These are phyloP conservation scores for Glyptemys insculpta DNA, from an alignment of 2,797 vertebrate genomes.

Conservation along the genomic window DNA sequence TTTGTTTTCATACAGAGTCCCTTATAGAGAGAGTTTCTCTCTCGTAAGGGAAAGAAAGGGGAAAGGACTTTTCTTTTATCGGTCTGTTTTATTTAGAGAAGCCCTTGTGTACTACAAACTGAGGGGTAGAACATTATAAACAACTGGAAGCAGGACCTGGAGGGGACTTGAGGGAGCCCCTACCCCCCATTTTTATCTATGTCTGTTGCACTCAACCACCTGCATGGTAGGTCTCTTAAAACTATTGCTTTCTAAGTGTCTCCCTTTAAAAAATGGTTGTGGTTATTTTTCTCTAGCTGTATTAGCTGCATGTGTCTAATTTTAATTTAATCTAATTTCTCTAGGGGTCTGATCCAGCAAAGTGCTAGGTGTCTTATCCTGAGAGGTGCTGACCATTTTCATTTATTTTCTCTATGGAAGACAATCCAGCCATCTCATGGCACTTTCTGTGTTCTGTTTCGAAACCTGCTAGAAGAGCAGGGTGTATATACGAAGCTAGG, in stretches of 20 bases:
- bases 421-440: not conserved
- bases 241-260: not conserved
- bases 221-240: not conserved
- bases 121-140: not conserved
- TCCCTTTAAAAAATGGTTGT: not conserved
- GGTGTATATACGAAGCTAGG: not conserved
- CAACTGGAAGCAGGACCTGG: not conserved
- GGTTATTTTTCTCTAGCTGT: not conserved
- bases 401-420: slow-evolving; percentile 13
- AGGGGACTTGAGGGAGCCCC: too few species aligned
- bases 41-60: not conserved
- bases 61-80: not conserved
- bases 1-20: not conserved
- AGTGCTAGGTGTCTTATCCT: not conserved
- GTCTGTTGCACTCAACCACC: not conserved
- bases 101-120: not conserved
- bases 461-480: not conserved
- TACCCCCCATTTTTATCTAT: not conserved
- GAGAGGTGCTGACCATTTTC: slow-evolving; percentile 18
- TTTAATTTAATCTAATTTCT: not conserved
- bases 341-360: not conserved
- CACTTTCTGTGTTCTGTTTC: not conserved
- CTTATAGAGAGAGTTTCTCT: not conserved
- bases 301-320: not conserved
- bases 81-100: too few species aligned